Evolutionary conservation across 2,797 vertebrate genomes (phyloP), one percentile per base, ranked within the genome.

Genomic region (Schizopygopsis malacanthus): DNA sequence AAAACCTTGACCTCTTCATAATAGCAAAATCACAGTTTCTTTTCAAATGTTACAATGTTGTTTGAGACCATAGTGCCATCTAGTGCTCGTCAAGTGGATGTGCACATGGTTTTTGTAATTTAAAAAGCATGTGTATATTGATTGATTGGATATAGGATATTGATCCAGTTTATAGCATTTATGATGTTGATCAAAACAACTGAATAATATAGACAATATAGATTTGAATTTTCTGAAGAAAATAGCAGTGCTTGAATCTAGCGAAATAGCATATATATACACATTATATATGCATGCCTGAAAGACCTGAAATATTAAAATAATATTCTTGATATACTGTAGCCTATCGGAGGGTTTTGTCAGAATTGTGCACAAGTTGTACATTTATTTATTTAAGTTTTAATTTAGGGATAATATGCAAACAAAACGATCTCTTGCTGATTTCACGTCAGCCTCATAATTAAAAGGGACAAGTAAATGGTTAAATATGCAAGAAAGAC

Each of bases 41-140:
- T 4, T 33, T 39, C 22, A 33, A 39, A 25, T 8, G 54, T 61
- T 61, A 20, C 41, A 18, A 16, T 61, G n/a, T 28, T 22, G 33
- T 41, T 67, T 65, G 12, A 41, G 45, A 67, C 20, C 9, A 25
- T 43, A 78, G 33, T 45, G 61, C 73, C 83, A 77, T 79, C 52
- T 79, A 56, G 75, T 85, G 50, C n/a, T 79, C 8, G 9, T 79
- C 11, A 16, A 59, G 47, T 54, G 50, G 3, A 56, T 47, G 67
- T 25, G 50, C 39, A 69, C 25, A 5, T 10, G 8, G 6, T 69
- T 50, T 12, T 7, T 67, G 13, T 33, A 9, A 18, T 22, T 50
- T 8, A 22, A 41, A 22, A 41, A 20, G 33, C 10, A 70, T 37
- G 15, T 25, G 25, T 65, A 15, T 65, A 6, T 65, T 16, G n/a